phyloP scores from a whole-genome alignment of 2,888 invertebrate genomes.

The Eremobia ochroleuca region DNA sequence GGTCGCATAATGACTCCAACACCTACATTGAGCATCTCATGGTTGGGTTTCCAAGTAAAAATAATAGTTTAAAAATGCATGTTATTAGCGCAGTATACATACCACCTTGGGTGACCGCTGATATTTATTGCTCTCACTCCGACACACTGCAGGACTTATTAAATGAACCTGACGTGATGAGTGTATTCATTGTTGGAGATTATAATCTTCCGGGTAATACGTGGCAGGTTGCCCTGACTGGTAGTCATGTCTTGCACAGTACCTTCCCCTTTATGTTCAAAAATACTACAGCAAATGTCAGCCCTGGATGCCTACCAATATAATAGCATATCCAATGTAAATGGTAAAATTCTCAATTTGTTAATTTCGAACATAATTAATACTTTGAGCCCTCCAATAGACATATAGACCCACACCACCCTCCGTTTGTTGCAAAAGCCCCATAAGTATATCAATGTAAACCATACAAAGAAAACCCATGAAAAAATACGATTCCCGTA shows the following conservation, averaged over 20 bases:
- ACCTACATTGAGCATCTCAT: too few species aligned
- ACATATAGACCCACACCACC: too few species aligned
- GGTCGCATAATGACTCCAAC: too few species aligned
- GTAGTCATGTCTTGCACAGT: not conserved
- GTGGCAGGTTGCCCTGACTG: not conserved
- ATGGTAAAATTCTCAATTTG: not conserved
- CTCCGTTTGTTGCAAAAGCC: too few species aligned
- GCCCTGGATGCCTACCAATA: not conserved
- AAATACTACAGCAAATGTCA: not conserved
- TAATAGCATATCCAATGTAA: too few species aligned
- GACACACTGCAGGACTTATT: not conserved
- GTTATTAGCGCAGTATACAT: too few species aligned
- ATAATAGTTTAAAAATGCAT: too few species aligned
- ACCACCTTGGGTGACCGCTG: not conserved
- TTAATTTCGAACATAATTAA: not conserved
- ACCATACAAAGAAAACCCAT: too few species aligned
- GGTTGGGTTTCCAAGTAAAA: too few species aligned
- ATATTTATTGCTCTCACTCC: not conserved
- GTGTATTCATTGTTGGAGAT: not conserved
- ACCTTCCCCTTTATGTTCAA: not conserved
- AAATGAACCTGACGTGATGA: not conserved
- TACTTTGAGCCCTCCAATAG: too few species aligned
- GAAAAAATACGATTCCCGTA: too few species aligned
- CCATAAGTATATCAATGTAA: too few species aligned
- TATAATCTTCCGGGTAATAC: not conserved